A percentile compares a stretch with the other conserved stretches of the same genome.
phyloP scores from a whole-genome alignment of 2,888 invertebrate species.

The Epinotia nisella region DNA sequence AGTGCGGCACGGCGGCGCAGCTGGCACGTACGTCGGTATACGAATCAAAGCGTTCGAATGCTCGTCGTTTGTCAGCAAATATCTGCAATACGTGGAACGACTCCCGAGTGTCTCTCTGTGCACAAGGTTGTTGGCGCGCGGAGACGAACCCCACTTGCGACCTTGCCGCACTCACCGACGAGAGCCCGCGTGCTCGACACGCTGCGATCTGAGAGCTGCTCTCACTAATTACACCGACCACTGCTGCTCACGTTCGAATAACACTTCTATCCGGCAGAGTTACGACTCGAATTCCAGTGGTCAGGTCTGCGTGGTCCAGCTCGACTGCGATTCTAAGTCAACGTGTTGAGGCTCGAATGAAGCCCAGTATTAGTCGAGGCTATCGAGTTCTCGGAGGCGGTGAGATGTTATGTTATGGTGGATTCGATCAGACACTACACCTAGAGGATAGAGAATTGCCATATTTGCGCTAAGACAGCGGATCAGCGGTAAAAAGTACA shows the following conservation, averaged over 20 bases:
- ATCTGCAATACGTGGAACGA: constrained; percentile 19
- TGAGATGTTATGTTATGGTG: background rate
- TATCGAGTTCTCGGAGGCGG: no score
- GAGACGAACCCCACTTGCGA: constrained; percentile 4
- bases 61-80: constrained; percentile 23
- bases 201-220: constrained; percentile 35
- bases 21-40: constrained; percentile 1
- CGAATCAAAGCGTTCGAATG: constrained; percentile 13
- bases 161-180: constrained; percentile 26
- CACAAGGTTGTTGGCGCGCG: constrained; percentile 1
- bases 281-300: background rate
- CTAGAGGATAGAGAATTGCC: background rate
- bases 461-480: no score
- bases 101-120: constrained; percentile 6
- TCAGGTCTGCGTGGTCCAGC: background rate
- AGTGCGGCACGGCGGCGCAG: background rate
- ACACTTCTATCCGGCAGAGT: background rate
- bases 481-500: no score
- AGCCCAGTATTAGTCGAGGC: background rate
- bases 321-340: constrained; percentile 16
- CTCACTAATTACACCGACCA: constrained; percentile 37
- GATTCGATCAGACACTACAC: background rate
- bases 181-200: constrained; percentile 28
- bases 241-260: background rate
- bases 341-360: constrained; percentile 1